Percentiles rank a stretch among this genome's conserved stretches.
Evolutionary conservation across 2,888 invertebrate genomes (phyloP).

Genomic region (Hanleya hanleyi): DNA sequence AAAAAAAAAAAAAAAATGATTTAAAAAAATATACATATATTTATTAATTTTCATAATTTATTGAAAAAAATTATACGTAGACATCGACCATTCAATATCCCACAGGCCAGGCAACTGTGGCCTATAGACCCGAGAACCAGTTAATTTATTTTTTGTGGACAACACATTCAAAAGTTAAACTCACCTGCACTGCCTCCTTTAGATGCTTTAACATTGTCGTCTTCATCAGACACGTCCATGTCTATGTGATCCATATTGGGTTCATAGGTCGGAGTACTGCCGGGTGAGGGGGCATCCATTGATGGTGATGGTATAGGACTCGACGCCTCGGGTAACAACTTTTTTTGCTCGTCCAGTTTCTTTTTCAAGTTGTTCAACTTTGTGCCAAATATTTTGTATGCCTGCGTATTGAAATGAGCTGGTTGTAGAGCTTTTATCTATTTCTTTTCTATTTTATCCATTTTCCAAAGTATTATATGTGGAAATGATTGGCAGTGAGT

Average conservation of each 20-base stretch:
- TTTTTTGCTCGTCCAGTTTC: conserved; percentile 87
- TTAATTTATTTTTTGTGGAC: not conserved
- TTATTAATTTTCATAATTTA: too few species aligned
- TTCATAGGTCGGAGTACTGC: conserved; percentile 76
- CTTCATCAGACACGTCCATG: conserved; percentile 67
- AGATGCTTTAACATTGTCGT: conserved; percentile 33
- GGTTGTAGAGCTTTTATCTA: too few species aligned
- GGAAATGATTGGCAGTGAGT: too few species aligned
- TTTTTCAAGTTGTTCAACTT: conserved; percentile 89
- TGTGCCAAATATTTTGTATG: conserved; percentile 94
- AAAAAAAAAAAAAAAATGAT: too few species aligned
- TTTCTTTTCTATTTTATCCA: too few species aligned
- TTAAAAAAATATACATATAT: too few species aligned
- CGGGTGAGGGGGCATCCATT: conserved; percentile 84
- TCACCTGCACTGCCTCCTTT: conserved; percentile 30
- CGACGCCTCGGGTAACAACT: conserved; percentile 78
- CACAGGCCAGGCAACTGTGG: too few species aligned
- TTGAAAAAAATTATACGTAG: too few species aligned
- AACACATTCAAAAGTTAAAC: conserved; percentile 10
- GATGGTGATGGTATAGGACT: conserved; percentile 80
- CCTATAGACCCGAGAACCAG: too few species aligned
- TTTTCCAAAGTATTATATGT: too few species aligned
- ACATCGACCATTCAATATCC: too few species aligned
- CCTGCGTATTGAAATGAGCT: too few species aligned
- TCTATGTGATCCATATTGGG: conserved; percentile 65